These are phyloP conservation scores for Adineta ricciae DNA, from an alignment of 2,888 invertebrate species.

Conservation along the genomic window DNA sequence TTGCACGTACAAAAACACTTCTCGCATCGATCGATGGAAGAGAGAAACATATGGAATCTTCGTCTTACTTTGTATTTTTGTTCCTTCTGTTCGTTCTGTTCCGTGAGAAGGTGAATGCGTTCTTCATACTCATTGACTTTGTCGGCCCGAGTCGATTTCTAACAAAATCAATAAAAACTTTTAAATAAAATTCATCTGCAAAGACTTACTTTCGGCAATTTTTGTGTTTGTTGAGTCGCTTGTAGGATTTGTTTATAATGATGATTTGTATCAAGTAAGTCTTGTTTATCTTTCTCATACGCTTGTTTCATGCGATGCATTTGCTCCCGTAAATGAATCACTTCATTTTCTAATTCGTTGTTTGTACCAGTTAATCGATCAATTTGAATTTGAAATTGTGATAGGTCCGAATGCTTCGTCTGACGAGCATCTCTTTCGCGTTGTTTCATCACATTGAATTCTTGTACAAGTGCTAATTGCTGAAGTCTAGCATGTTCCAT, in stretches of 20 bases:
- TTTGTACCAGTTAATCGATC: background rate
- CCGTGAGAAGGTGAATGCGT: background rate
- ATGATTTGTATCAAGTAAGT: background rate
- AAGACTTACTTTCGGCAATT: background rate
- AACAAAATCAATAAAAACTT: background rate
- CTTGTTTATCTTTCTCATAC: background rate
- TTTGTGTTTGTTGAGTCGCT: background rate
- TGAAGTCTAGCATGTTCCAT: background rate
- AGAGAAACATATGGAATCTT: background rate
- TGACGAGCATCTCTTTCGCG: background rate
- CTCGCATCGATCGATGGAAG: too few relatives aligned
- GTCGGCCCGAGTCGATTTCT: background rate
- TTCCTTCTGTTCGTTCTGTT: background rate
- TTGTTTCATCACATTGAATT: background rate
- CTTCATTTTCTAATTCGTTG: background rate
- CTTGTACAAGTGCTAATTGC: background rate
- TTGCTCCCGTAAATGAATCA: background rate
- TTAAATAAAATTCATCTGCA: background rate
- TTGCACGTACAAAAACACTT: too few relatives aligned
- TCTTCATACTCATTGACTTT: background rate
- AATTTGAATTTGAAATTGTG: background rate
- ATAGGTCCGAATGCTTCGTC: background rate
- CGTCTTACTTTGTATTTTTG: conserved; percentile 10
- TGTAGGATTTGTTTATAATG: background rate
- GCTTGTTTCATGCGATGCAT: background rate